Conservation (phyloP, 2,797 vertebrate species). For the Nyctalus aviator region DNA sequence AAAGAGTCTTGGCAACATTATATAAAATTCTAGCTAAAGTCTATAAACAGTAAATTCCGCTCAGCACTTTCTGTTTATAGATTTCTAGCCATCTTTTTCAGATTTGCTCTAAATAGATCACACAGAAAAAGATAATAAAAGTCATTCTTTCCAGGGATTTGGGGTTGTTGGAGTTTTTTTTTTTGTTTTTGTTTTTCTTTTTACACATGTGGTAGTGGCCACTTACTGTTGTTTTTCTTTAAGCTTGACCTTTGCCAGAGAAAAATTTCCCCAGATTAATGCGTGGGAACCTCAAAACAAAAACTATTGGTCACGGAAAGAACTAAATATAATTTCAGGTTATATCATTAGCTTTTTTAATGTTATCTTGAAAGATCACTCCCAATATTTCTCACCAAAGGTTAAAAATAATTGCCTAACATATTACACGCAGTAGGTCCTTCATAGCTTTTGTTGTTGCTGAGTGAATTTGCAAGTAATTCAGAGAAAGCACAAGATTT, state of each 20-base stretch:
- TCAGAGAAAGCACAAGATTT: constrained; percentile 54
- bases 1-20: constrained; percentile 51
- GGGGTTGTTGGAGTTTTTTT: background rate
- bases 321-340: constrained; percentile 52
- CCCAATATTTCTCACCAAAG: constrained; percentile 14
- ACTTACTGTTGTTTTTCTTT: constrained; percentile 50
- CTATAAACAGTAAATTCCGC: constrained; percentile 62
- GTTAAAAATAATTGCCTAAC: constrained; percentile 64
- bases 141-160: constrained; percentile 63
- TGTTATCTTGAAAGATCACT: constrained; percentile 54
- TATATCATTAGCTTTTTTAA: constrained; percentile 40
- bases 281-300: constrained; percentile 52
- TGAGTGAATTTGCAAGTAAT: constrained; percentile 38
- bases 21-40: constrained; percentile 60
- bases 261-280: constrained; percentile 24
- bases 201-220: background rate
- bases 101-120: constrained; percentile 73
- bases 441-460: constrained; percentile 42
- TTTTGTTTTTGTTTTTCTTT: constrained; percentile 20
- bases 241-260: constrained; percentile 53
- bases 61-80: constrained; percentile 70
- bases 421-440: background rate
- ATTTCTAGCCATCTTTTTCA: constrained; percentile 59
- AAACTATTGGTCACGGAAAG: constrained; percentile 51
- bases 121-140: constrained; percentile 66